These are phyloP conservation scores for Limanda limanda DNA, from an alignment of 2,113 vertebrate genomes.

Conservation along the genomic window DNA sequence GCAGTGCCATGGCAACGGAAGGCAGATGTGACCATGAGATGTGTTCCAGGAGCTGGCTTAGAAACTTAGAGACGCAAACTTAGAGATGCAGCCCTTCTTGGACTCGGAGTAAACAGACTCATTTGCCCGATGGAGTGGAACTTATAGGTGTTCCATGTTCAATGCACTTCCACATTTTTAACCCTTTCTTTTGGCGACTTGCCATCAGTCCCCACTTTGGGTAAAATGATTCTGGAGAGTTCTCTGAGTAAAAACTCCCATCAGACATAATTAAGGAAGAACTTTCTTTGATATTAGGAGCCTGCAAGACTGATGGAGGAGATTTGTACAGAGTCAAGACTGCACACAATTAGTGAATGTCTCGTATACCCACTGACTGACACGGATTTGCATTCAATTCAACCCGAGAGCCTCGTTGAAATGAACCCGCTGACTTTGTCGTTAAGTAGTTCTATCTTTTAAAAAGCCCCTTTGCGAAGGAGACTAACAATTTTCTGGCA, in stretches of 20 bases:
- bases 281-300: background rate
- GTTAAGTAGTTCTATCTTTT: background rate
- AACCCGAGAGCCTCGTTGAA: no score
- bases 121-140: slow-evolving; percentile 71
- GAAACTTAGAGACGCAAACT: slow-evolving; percentile 57
- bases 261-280: no score
- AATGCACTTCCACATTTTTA: background rate
- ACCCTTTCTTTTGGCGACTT: slow-evolving; percentile 14
- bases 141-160: slow-evolving; percentile 62
- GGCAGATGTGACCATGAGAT: slow-evolving; percentile 71
- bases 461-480: background rate
- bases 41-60: slow-evolving; percentile 60
- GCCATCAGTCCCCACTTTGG: background rate
- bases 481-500: background rate
- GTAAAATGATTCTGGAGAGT: no score
- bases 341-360: background rate
- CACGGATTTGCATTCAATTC: background rate
- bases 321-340: background rate
- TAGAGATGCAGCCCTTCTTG: slow-evolving; percentile 67
- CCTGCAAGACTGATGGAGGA: background rate
- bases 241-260: no score
- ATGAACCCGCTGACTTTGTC: background rate
- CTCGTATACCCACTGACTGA: background rate
- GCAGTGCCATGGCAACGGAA: slow-evolving; percentile 74
- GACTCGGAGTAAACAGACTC: slow-evolving; percentile 72